Conservation (phyloP, 2,888 invertebrate genomes). For the Acronicta alni region DNA sequence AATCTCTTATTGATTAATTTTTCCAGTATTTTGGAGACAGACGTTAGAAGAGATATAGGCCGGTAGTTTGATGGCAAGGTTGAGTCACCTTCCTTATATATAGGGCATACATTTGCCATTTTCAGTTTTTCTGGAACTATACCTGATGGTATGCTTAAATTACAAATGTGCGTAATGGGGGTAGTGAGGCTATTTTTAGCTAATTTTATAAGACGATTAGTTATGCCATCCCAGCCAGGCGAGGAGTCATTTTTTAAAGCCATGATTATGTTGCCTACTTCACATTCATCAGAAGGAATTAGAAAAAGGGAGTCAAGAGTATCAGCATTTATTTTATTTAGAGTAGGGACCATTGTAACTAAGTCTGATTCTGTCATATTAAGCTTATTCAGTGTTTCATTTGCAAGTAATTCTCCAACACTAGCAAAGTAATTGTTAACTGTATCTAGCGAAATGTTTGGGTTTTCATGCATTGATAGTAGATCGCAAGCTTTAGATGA, state of each 20-base stretch:
- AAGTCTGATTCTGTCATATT: not conserved
- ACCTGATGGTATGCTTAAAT: conserved; percentile 1
- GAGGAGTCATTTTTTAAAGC: not conserved
- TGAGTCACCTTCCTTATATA: conserved; percentile 1
- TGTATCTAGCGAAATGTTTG: not conserved
- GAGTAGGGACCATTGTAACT: not conserved
- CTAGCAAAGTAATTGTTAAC: conserved; percentile 3
- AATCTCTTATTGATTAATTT: too few relatives aligned
- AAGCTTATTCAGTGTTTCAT: not conserved
- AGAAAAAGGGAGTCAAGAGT: conserved; percentile 3
- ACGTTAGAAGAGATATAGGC: too few relatives aligned
- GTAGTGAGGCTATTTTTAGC: not conserved
- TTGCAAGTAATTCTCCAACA: not conserved
- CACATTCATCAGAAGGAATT: not conserved
- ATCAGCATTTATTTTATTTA: not conserved
- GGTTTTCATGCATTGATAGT: not conserved
- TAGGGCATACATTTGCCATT: conserved; percentile 4
- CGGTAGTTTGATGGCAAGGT: not conserved
- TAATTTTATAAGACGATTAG: not conserved
- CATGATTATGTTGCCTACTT: not conserved
- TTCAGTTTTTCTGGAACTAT: not conserved
- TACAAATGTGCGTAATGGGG: conserved; percentile 2
- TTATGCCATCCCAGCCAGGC: conserved; percentile 2
- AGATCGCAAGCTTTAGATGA: not conserved
- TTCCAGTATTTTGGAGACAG: too few relatives aligned